A percentile compares a stretch with the other conserved stretches of the same genome.
Conservation (phyloP, 2,797 vertebrate species). For the Notamacropus eugenii region DNA sequence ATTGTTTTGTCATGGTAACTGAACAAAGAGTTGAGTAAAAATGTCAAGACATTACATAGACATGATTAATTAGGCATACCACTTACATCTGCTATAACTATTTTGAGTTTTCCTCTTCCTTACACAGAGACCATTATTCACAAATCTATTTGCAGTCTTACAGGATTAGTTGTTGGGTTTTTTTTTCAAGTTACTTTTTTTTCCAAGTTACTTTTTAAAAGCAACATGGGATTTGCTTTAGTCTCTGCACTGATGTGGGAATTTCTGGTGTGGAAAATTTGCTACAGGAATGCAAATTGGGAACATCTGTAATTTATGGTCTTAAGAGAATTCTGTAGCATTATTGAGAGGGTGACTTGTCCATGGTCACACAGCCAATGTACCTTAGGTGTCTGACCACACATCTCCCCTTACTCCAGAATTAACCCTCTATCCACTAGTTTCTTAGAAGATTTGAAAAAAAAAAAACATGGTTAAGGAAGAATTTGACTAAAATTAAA, state of each 20-base stretch:
- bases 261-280: background rate
- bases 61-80: conserved; percentile 27
- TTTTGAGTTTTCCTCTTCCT: conserved; percentile 50
- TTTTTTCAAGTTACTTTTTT: background rate
- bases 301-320: background rate
- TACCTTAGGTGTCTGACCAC: background rate
- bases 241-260: background rate
- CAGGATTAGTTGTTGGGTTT: background rate
- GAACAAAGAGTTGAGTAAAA: conserved; percentile 59
- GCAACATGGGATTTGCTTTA: background rate
- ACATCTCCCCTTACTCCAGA: background rate
- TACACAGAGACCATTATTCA: conserved; percentile 5
- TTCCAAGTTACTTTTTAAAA: background rate
- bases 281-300: background rate
- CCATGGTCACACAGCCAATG: background rate
- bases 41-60: conserved; percentile 40
- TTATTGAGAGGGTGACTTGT: background rate
- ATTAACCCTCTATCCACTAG: background rate
- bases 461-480: background rate
- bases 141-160: conserved; percentile 29
- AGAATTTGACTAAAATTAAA: background rate
- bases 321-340: background rate
- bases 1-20: conserved; percentile 57
- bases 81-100: conserved; percentile 47
- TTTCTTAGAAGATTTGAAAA: background rate